Evolutionary conservation across 1,140 invertebrate genomes (phyloP).

Genomic region (Diabrotica virgifera): DNA sequence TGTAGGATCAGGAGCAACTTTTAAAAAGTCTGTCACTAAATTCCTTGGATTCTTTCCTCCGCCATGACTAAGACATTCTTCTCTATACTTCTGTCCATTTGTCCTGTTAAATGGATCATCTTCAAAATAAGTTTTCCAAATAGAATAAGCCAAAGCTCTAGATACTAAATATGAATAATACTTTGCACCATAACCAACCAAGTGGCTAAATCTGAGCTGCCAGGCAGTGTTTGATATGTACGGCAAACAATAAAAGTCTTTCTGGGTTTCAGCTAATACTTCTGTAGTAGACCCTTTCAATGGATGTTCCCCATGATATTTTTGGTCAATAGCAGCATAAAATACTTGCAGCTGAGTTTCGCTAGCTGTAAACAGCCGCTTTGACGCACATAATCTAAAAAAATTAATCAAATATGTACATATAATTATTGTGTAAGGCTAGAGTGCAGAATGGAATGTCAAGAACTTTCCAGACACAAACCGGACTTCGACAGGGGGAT

Average conservation of each 20-base stretch:
- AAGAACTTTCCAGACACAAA: too few species aligned
- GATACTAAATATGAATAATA: constrained; percentile 98
- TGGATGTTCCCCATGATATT: constrained; percentile 71
- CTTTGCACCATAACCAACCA: constrained; percentile 96
- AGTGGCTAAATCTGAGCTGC: constrained; percentile 94
- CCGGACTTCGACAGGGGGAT: too few species aligned
- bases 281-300: constrained; percentile 66
- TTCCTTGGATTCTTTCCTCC: constrained; percentile 76
- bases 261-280: constrained; percentile 76
- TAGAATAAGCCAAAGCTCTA: constrained; percentile 85
- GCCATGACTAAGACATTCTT: constrained; percentile 80
- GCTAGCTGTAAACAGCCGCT: constrained; percentile 81
- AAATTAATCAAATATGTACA: too few species aligned
- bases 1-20: constrained; percentile 62
- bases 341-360: constrained; percentile 91
- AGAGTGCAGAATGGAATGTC: too few species aligned
- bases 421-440: too few species aligned
- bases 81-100: constrained; percentile 74
- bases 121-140: constrained; percentile 89
- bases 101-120: constrained; percentile 74
- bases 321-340: constrained; percentile 86
- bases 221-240: constrained; percentile 90
- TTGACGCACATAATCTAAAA: constrained; percentile 68
- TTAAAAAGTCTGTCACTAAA: constrained; percentile 71
- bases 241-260: constrained; percentile 80